phyloP scores from a whole-genome alignment of 2,113 vertebrate genomes.

The Oryzias javanicus region DNA sequence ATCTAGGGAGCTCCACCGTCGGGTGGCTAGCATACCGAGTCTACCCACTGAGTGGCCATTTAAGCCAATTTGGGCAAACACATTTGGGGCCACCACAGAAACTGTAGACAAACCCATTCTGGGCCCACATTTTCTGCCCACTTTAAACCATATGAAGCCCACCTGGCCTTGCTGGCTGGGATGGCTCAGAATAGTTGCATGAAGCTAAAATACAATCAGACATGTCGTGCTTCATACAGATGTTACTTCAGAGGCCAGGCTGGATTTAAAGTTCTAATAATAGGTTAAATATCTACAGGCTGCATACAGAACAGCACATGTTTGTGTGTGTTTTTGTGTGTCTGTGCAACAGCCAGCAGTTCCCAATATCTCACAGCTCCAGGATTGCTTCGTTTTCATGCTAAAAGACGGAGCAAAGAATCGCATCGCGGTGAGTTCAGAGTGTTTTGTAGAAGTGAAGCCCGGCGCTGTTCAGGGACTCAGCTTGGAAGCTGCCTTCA shows the following conservation, averaged over 20 bases:
- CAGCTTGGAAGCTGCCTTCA: conserved; percentile 57
- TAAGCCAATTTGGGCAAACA: no score
- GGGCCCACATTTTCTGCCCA: no score
- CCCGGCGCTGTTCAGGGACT: conserved; percentile 34
- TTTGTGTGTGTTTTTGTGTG: conserved; percentile 15
- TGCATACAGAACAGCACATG: conserved; percentile 5
- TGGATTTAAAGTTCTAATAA: conserved; percentile 40
- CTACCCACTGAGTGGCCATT: no score
- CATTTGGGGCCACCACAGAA: no score
- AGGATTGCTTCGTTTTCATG: conserved; percentile 34
- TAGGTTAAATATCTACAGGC: conserved; percentile 52
- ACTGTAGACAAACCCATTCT: no score
- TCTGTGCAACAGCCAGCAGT: conserved; percentile 45
- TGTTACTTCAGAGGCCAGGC: conserved; percentile 42
- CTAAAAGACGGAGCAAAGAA: conserved; percentile 13
- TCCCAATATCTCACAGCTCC: conserved; percentile 14
- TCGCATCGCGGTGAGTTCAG: conserved; percentile 1
- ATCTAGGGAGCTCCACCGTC: no score
- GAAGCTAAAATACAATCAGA: conserved; percentile 35
- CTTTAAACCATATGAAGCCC: no score
- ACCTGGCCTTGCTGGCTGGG: no score
- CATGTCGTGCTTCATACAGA: no score
- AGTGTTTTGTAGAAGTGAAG: conserved; percentile 45
- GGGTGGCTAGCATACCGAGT: no score
- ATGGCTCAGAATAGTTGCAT: conserved; percentile 44